These are phyloP conservation scores for Amphiura filiformis DNA, from an alignment of 35 echinoderm and acorn worm genomes.

Conservation along the genomic window DNA sequence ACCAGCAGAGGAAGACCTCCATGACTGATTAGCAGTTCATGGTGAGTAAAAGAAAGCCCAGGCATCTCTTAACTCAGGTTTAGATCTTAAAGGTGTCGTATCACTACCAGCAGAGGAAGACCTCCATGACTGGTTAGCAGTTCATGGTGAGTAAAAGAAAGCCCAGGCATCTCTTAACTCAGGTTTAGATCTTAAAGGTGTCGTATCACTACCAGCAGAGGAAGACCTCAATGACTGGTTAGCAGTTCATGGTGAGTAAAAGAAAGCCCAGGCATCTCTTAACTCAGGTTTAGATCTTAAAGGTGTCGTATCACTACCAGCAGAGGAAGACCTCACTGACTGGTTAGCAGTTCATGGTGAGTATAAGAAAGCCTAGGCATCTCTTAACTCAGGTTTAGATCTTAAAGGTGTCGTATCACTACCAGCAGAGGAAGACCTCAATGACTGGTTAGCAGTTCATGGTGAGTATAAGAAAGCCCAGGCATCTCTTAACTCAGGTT, in stretches of 20 bases:
- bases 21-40: slow-evolving; percentile 78
- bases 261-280: too few species aligned
- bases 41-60: slow-evolving; percentile 24
- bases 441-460: slow-evolving; percentile 80
- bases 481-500: too few species aligned
- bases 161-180: too few species aligned
- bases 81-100: slow-evolving; percentile 71
- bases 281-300: slow-evolving; percentile 86
- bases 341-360: slow-evolving; percentile 87
- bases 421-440: slow-evolving; percentile 89
- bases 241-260: slow-evolving; percentile 72
- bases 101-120: slow-evolving; percentile 86
- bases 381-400: slow-evolving; percentile 90
- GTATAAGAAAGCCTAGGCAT: too few species aligned
- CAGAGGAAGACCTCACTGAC: slow-evolving; percentile 83
- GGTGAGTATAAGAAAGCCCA: too few species aligned
- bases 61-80: too few species aligned
- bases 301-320: slow-evolving; percentile 65
- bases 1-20: slow-evolving; percentile 89
- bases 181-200: slow-evolving; percentile 73
- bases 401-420: slow-evolving; percentile 61
- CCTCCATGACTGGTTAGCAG: slow-evolving; percentile 75
- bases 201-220: slow-evolving; percentile 78
- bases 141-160: slow-evolving; percentile 54
- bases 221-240: slow-evolving; percentile 85